Evolutionary conservation across 2,797 vertebrate species (phyloP).

Genomic region (Gymnodraco acuticeps): DNA sequence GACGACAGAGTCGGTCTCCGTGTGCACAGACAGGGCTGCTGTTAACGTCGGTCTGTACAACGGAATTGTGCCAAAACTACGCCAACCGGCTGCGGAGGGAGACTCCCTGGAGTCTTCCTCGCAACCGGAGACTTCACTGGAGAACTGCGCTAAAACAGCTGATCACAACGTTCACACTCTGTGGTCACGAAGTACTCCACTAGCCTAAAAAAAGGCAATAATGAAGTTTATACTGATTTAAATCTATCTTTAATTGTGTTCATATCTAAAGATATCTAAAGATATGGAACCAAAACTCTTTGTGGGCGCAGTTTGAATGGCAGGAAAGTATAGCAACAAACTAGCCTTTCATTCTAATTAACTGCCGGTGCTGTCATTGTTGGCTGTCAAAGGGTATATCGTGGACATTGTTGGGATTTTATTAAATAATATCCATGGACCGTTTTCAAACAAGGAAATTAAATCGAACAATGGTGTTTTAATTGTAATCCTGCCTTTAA

Average conservation of each 20-base stretch:
- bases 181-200: too few relatives aligned
- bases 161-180: too few relatives aligned
- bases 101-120: too few relatives aligned
- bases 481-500: constrained; percentile 4
- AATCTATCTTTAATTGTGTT: background rate
- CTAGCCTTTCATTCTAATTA: constrained; percentile 3
- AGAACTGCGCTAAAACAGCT: too few relatives aligned
- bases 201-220: background rate
- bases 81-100: too few relatives aligned
- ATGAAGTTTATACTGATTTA: background rate
- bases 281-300: background rate
- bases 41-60: too few relatives aligned
- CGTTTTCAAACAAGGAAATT: constrained; percentile 28
- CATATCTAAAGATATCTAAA: background rate
- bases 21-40: too few relatives aligned
- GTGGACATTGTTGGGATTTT: background rate
- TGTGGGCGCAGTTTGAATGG: background rate
- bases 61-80: too few relatives aligned
- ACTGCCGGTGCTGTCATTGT: background rate
- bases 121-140: too few relatives aligned
- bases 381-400: background rate
- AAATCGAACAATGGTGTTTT: constrained; percentile 10
- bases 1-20: too few relatives aligned
- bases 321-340: background rate
- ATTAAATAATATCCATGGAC: background rate